Evolutionary conservation across 2,113 vertebrate species (phyloP), one percentile per base, ranked within the genome.

Genomic region (Empidonax alnorum): DNA sequence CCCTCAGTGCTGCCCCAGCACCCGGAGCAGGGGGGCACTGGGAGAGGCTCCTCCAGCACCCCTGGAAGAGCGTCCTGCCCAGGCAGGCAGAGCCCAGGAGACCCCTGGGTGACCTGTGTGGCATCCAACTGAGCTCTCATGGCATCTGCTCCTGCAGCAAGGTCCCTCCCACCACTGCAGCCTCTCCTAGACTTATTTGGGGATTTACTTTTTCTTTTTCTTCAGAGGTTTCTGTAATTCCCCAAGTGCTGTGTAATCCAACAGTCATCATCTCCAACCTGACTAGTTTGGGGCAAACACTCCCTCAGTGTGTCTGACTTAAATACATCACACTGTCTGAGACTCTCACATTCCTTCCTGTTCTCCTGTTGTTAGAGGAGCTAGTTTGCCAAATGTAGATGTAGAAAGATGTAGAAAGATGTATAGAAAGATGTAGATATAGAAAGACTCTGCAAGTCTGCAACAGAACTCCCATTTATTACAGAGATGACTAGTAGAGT

Each of bases 31-130:
- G 35, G 1, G 1, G 14, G 7, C 6, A 27, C 23, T 20, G 27
- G 44, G 14, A 77, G 39, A 33, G 6, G 19, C n/a, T 84, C 39
- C 30, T 53, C 0, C 1, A 3, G 15, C 25, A 46, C 10, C 7
- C 12, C 12, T 1, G 14, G 21, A 5, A 53, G 2, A 6, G 15
- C 47, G 12, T 1, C 0, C 18, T 73, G 21, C 35, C n/a, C 2
- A 1, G 11, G 35, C 2, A 2, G 27, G 25, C 12, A 46, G 42
- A 65, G 19, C 27, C 3, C 1, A 2, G 19, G 25, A 47, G 14
- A 12, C 3, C 6, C 12, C 18, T 3, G 6, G 9, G 7, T 10
- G 5, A 37, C 22, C 31, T 42, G 5, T 12, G 16, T 19, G 9
- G 22, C 5, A 3, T 24, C 39, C 27, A 5, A 0, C n/a, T 46